Evolutionary conservation across 2,888 invertebrate genomes (phyloP), one percentile per base, ranked within the genome.

Genomic region (Cataglyphis albicans): DNA sequence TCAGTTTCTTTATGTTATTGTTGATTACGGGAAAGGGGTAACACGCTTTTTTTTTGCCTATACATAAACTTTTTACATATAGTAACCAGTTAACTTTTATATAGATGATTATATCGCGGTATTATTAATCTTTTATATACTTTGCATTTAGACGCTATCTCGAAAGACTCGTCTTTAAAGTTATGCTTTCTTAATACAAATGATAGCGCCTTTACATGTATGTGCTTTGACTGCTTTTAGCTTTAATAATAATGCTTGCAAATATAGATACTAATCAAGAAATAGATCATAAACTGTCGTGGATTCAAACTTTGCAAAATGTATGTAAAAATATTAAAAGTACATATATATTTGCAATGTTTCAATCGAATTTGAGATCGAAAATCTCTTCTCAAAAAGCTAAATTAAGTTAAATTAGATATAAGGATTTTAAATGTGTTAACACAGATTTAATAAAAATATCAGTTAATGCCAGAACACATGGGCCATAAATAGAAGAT

Each of bases 1-100:
- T 87, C 81, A 86, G 85, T 88, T 89, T 89, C 86, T 87, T 82
- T 87, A 90, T 90, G 90, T 72, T 90, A 88, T 90, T 87, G 81
- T 84, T 63, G 64, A 61, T 63, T 32, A 41, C 83, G 83, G 85
- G 63, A 41, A 81, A 83, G 48, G 70, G 70, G 75, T 80, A 76
- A 57, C 35, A 38, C 76, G 83, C 82, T 86, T 52, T 52, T 88
- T 32, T 32, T 81, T 72, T 81, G 68, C 64, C 73, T 88, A 32
- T 63, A 74, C 15, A 74, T 18, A 85, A 84, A 67, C 29, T 32
- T 61, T 3, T 18, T 57, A 57, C 7, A 41, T 5, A 41, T 41
- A 57, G n/a, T 74, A 35, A 74, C 15, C 32, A 74, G 12, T 81
- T 52, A 70, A 57, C 74, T 80, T 85, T 67, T 38, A 44, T 63